Conservation (phyloP, 1,140 invertebrate genomes). For the Cotesia vestalis region DNA sequence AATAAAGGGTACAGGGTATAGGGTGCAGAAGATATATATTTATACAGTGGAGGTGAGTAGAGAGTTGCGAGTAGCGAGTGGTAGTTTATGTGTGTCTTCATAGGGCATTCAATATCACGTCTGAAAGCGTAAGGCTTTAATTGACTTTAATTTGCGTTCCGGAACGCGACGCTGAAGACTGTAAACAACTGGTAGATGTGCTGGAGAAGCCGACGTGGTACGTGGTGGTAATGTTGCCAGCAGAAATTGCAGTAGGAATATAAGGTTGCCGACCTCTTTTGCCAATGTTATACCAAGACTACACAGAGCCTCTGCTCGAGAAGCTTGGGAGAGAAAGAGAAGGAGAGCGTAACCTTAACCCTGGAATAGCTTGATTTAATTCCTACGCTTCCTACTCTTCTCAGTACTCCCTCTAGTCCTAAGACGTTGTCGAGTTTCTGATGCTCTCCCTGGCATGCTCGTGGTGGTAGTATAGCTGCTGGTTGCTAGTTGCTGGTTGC, state of each 20-base stretch:
- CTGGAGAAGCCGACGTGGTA: slow-evolving; percentile 4
- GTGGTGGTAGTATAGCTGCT: slow-evolving; percentile 1
- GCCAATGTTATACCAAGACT: slow-evolving; percentile 41
- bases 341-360: slow-evolving; percentile 49
- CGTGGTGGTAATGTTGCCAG: slow-evolving; percentile 10
- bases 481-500: slow-evolving; percentile 1
- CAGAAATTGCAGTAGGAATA: slow-evolving; percentile 10
- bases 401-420: background rate
- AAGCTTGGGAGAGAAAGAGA: background rate
- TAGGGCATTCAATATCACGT: slow-evolving; percentile 43
- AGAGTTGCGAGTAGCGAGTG: too few species aligned
- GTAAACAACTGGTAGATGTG: slow-evolving; percentile 49
- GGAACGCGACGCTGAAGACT: slow-evolving; percentile 49
- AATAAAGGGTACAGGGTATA: too few species aligned
- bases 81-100: background rate
- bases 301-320: too few species aligned
- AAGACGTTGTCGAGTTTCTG: slow-evolving; percentile 8
- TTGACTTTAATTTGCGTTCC: slow-evolving; percentile 57
- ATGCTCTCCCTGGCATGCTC: background rate
- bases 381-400: slow-evolving; percentile 10
- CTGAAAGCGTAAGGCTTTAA: slow-evolving; percentile 50
- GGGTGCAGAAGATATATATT: too few species aligned
- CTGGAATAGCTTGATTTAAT: slow-evolving; percentile 47
- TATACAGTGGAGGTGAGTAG: too few species aligned
- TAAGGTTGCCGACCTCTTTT: slow-evolving; percentile 46